Evolutionary conservation across 2,113 vertebrate genomes (phyloP), one percentile per base, ranked within the genome.

Genomic region (Silurus glanis): DNA sequence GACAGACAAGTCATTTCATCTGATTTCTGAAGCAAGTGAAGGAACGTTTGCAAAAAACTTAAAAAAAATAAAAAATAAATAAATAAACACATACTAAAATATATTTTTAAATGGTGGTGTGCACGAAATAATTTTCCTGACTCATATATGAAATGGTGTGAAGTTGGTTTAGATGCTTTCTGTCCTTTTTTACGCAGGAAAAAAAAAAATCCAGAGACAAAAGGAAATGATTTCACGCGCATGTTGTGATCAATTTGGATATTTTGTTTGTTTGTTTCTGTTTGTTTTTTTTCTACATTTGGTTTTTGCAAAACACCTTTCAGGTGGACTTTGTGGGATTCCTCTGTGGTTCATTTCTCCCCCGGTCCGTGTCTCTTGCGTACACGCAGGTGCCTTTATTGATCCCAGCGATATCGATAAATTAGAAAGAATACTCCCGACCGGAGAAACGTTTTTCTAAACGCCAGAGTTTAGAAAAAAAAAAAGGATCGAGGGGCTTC

Each of bases 381-480:
- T 87, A 90, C 92, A 89, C 23, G 88, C 83, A 37, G 87, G 90
- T 87, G 89, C 88, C 86, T 84, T 85, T 91, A 95, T 95, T 94
- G 92, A 95, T 95, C 91, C 86, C 62, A 64, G 83, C 28, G 89
- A 91, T 90, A 94, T 95, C 94, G 83, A 95, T 94, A 88, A 89
- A 92, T 92, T 91, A 92, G 89, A 92, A 91, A 93, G 93, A 95
- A 95, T 93, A 94, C 93, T 93, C 88, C 91, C 62, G 87, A 86
- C 79, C 88, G 92, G 85, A 90, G 0, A 21, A 25, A 58, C n/a
- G n/a, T n/a, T n/a, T n/a, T n/a, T n/a, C n/a, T n/a, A n/a, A n/a
- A n/a, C 37, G 37, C 37, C 37, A 37, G 37, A 37, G 37, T 3
- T 37, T 3, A 37, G 37, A 37, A 37, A 37, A 37, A 37, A 37